A percentile compares a stretch with the other conserved stretches of the same genome.
Conservation (phyloP, 2,888 invertebrate species). For the Abscondita cerata region DNA sequence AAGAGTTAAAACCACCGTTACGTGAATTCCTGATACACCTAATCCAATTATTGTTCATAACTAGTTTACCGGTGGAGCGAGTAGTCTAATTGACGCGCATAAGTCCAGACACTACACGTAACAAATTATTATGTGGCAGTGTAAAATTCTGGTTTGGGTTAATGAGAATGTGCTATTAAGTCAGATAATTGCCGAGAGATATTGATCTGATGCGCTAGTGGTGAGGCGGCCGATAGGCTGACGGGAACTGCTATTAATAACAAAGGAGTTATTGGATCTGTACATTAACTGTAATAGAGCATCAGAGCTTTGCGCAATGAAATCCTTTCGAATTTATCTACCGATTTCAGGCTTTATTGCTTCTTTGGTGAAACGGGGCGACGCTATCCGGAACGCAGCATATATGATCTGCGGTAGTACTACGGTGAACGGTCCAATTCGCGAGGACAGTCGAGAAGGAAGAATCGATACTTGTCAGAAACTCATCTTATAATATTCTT, state of each 20-base stretch:
- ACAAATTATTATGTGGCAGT: slow-evolving; percentile 32
- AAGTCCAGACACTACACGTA: slow-evolving; percentile 28
- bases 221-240: slow-evolving; percentile 52
- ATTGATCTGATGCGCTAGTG: slow-evolving; percentile 55
- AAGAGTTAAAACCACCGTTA: slow-evolving; percentile 45
- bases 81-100: slow-evolving; percentile 39
- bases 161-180: slow-evolving; percentile 55
- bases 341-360: slow-evolving; percentile 56
- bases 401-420: slow-evolving; percentile 39
- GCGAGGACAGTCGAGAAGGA: slow-evolving; percentile 37
- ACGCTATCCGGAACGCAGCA: slow-evolving; percentile 35
- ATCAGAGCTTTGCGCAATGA: slow-evolving; percentile 53
- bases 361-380: slow-evolving; percentile 46
- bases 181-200: slow-evolving; percentile 54
- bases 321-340: slow-evolving; percentile 56
- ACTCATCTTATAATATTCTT: slow-evolving; percentile 43
- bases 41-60: slow-evolving; percentile 51
- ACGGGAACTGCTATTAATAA: slow-evolving; percentile 55
- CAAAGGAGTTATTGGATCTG: slow-evolving; percentile 56
- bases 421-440: slow-evolving; percentile 40
- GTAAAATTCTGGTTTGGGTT: slow-evolving; percentile 50
- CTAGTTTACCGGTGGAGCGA: slow-evolving; percentile 44
- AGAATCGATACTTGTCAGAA: slow-evolving; percentile 45
- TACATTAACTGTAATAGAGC: slow-evolving; percentile 56
- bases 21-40: slow-evolving; percentile 34